phyloP scores from a whole-genome alignment of 2,888 invertebrate species.

The Rhynchonema sp. region DNA sequence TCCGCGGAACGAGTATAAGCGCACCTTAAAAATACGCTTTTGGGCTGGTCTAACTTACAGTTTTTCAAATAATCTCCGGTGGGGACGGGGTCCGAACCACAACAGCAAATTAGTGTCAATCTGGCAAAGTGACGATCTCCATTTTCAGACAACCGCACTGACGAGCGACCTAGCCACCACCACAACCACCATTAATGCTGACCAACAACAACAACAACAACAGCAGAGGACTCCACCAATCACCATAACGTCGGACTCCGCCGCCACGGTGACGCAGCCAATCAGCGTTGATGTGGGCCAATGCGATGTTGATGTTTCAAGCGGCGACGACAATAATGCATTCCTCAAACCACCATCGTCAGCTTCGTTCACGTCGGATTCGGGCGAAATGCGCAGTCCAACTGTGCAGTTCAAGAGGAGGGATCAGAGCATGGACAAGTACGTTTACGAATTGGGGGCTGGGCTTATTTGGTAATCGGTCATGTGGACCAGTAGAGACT shows the following conservation, averaged over 20 bases:
- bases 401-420: background rate
- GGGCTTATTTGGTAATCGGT: background rate
- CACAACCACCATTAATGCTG: background rate
- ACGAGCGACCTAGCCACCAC: no score
- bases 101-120: no score
- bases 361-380: background rate
- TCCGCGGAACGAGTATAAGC: no score
- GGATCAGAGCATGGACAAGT: background rate
- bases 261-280: background rate
- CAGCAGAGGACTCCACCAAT: background rate
- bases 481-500: no score
- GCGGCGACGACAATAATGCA: background rate
- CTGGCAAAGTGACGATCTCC: no score
- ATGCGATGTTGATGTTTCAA: background rate
- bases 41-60: no score
- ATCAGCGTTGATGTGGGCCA: background rate
- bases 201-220: background rate
- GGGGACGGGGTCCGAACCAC: no score
- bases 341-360: background rate
- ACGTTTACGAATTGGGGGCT: background rate
- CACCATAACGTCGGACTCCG: background rate
- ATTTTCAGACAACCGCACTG: no score
- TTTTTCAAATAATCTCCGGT: no score
- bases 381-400: background rate
- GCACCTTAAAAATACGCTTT: no score